Percentiles rank a stretch among this genome's conserved stretches.
These are phyloP conservation scores for Noctua janthe DNA, from an alignment of 2,888 invertebrate species.

Conservation along the genomic window DNA sequence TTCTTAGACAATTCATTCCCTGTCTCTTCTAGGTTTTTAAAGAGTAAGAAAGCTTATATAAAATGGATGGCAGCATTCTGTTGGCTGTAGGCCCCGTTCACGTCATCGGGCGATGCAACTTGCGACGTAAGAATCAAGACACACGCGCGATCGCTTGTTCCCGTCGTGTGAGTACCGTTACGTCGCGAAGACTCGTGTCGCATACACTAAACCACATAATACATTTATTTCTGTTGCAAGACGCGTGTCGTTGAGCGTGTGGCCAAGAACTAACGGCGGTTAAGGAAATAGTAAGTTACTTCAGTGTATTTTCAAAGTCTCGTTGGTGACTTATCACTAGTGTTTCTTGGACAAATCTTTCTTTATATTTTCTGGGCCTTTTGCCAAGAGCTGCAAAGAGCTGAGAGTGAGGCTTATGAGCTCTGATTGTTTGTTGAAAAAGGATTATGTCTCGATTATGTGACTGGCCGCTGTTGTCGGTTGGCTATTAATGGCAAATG, in stretches of 20 bases:
- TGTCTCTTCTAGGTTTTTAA: no score
- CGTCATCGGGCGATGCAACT: neutral
- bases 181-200: neutral
- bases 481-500: neutral
- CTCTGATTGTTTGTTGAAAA: constrained; percentile 16
- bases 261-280: neutral
- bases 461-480: neutral
- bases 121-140: neutral
- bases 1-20: no score
- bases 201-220: neutral
- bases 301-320: constrained; percentile 1
- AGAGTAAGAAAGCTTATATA: no score
- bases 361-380: constrained; percentile 2
- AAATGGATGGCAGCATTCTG: neutral
- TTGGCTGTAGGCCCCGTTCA: neutral
- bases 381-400: constrained; percentile 25
- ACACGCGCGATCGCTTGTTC: neutral
- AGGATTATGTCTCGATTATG: constrained; percentile 9
- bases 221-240: neutral
- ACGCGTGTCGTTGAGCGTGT: neutral
- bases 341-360: constrained; percentile 13
- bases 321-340: neutral
- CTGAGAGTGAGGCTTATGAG: constrained; percentile 10
- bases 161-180: neutral
- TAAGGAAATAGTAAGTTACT: constrained; percentile 4